Base-by-base conservation (phyloP, 2,888 invertebrate genomes). In the Crepidodera aurea region DNA sequence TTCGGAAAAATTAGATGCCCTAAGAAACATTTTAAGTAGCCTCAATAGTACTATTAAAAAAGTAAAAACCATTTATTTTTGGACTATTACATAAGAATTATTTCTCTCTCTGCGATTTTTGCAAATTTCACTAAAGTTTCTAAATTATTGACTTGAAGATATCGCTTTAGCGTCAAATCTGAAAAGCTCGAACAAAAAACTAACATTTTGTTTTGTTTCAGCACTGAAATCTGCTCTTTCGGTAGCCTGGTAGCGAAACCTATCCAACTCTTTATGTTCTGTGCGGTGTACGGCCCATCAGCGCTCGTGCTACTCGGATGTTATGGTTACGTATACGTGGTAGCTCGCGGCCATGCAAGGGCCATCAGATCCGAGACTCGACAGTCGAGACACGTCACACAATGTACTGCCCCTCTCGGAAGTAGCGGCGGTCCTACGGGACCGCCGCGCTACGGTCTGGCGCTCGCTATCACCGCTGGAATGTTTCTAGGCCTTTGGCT, bases 241-340 rank as follows among this genome's bases (percentile, higher is more conserved):
- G 80, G 80, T 18, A 77, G 79, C 18, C 78, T 84, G 37, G 83
- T 87, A 16, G 80, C 83, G 51, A 82, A 83, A 25, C 84, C 85
- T 0, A 83, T 86, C 2, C 83, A 85, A 66, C 80, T 86, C 62
- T 84, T 86, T 71, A 82, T 86, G 77, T 84, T 86, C 63, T 82
- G 83, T 68, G 84, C 85, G 18, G 84, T 88, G 40, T 88, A 87
- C 80, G 84, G 84, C 19, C 88, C 88, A 2, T 85, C 86, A 66
- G 84, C 86, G 10, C 72, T 85, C 32, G 82, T 86, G 19, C 81
- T 87, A 7, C 77, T 87, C 42, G 81, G 84, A 40, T 87, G 87
- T 75, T 88, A 88, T 77, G 83, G 84, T 68, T 87, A 87, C 79
- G 86, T 88, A 64, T 88, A 86, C 75, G 79, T 85, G 61, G 84